Percentiles rank a stretch among this genome's conserved stretches.
These are phyloP conservation scores for Ennomos fuscantarius DNA, from an alignment of 2,888 invertebrate genomes.

Conservation along the genomic window DNA sequence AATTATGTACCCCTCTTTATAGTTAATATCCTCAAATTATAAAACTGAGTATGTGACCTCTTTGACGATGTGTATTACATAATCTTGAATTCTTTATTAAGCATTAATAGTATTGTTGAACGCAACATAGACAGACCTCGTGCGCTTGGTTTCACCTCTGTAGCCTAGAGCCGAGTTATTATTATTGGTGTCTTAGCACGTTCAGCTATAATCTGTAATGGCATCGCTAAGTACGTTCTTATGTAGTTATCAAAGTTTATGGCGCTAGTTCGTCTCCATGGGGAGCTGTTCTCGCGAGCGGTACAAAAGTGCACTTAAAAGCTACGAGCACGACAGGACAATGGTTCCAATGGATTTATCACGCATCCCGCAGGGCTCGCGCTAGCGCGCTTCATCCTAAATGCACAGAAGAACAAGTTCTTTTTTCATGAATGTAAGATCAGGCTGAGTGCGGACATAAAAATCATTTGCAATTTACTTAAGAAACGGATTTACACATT, in stretches of 20 bases:
- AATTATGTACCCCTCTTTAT: no score
- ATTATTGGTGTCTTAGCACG: constrained; percentile 23
- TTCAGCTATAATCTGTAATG: constrained; percentile 21
- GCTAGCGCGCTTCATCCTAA: constrained; percentile 29
- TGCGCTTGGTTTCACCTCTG: constrained; percentile 11
- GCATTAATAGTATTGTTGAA: not conserved
- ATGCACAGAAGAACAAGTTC: constrained; percentile 27
- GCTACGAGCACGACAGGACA: constrained; percentile 66
- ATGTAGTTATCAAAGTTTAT: constrained; percentile 36
- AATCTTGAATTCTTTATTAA: not conserved
- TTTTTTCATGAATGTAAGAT: constrained; percentile 19
- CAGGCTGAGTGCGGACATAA: constrained; percentile 22
- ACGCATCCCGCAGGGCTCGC: constrained; percentile 63
- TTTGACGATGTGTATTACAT: no score
- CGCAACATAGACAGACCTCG: not conserved
- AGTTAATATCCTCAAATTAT: no score
- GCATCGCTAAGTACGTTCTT: constrained; percentile 38
- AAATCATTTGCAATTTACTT: constrained; percentile 27
- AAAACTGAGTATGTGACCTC: no score
- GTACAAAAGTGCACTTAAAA: constrained; percentile 61
- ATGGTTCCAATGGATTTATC: constrained; percentile 70
- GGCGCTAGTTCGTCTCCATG: constrained; percentile 45
- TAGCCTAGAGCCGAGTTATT: constrained; percentile 13
- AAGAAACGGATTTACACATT: constrained; percentile 16
- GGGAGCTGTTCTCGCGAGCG: constrained; percentile 47